Base-by-base conservation (phyloP, 2,888 invertebrate genomes). In the Encarsia formosa region DNA sequence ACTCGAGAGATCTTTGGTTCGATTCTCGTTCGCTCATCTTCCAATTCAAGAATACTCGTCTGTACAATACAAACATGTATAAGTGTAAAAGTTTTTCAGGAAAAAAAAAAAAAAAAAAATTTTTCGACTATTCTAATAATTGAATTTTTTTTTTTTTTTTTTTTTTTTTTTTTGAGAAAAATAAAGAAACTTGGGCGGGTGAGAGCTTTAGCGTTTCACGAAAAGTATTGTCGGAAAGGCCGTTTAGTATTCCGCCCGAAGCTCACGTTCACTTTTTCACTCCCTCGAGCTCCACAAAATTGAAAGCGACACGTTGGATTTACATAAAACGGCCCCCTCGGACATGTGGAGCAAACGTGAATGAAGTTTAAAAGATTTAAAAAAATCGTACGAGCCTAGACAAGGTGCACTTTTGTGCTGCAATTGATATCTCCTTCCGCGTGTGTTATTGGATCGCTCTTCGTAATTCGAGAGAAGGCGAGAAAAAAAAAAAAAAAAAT, bases 281-380 rank as follows among this genome's bases (percentile, higher is more conserved):
- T 35, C 20, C 39, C 40, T 31, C 38, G 43, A 19, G 39, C 35
- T 20, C 31, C 46, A 26, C 49, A 34, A 56, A 52, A 56, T 49
- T 49, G 49, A 56, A 56, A 52, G 52, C 52, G 52, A 49, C 39
- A 16, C 31, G 37, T 31, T 9, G 38, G 19, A 26, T 52, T 52
- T 38, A 34, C 52, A 47, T 47, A 52, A 46, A 46, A 47, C 41
- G 44, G 44, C 41, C 13, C 35, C 31, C 22, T 35, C 42, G 24
- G 19, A 41, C 32, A 35, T 4, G 24, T 22, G 26, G 23, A 44
- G 20, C 20, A 18, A 26, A 18, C 41, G 40, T 22, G 23, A 41
- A 24, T 24, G n/a, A 41, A 34, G n/a, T 3, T 22, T 9, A 13
- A 29, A 16, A 24, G 6, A n/a, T 6, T 19, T 16, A n/a, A 42